Percentiles rank a stretch among this genome's conserved stretches.
These are phyloP conservation scores for Lymantria dispar DNA, from an alignment of 2,888 invertebrate genomes.

Conservation along the genomic window DNA sequence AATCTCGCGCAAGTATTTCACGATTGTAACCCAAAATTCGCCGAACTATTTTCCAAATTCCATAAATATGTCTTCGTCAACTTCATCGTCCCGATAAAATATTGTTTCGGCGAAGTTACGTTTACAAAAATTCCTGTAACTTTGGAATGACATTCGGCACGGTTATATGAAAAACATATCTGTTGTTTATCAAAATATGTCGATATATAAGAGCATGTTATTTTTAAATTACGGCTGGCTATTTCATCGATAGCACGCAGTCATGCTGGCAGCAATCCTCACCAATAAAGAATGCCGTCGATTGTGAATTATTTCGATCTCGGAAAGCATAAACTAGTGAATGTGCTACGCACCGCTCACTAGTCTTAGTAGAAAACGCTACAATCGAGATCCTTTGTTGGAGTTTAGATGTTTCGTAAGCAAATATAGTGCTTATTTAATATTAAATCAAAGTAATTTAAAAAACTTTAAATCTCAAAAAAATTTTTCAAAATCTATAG, in stretches of 20 bases:
- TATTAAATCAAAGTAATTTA: no score
- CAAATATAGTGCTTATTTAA: conserved; percentile 10
- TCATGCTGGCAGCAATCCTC: conserved; percentile 41
- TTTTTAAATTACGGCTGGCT: conserved; percentile 37
- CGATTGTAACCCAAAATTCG: conserved; percentile 25
- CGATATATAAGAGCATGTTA: conserved; percentile 30
- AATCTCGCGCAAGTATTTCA: conserved; percentile 19
- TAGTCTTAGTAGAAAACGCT: conserved; percentile 52
- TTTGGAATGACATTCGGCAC: conserved; percentile 22
- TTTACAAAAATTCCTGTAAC: conserved; percentile 22
- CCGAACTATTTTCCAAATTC: conserved; percentile 29
- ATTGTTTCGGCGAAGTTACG: conserved; percentile 22
- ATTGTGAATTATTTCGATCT: conserved; percentile 77
- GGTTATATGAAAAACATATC: conserved; percentile 21
- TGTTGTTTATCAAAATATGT: conserved; percentile 34
- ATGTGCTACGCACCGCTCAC: conserved; percentile 46
- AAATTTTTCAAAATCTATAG: no score
- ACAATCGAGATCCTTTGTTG: conserved; percentile 37
- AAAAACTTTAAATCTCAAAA: no score
- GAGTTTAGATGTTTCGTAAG: conserved; percentile 48
- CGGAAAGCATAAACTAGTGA: conserved; percentile 67
- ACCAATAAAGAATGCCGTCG: conserved; percentile 63
- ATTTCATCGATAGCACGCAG: conserved; percentile 28
- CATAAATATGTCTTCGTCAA: conserved; percentile 24
- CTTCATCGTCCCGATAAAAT: conserved; percentile 12